A percentile compares a stretch with the other conserved stretches of the same genome.
phyloP scores from a whole-genome alignment of 2,888 invertebrate genomes.

The Hyalella azteca region DNA sequence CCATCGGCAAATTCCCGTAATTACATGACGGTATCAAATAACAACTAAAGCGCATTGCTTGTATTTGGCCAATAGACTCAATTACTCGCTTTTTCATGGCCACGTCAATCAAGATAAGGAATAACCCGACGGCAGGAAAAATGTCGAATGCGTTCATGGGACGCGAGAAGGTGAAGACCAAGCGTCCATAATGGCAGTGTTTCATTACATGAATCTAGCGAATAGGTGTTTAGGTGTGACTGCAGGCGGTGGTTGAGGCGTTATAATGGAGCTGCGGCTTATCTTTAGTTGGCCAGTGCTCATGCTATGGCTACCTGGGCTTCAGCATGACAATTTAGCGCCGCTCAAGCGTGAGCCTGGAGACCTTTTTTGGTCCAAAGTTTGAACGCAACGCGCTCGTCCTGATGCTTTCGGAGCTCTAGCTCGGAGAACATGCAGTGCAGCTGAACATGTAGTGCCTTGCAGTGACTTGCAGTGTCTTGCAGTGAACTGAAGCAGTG shows the following conservation, averaged over 20 bases:
- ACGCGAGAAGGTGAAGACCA: neutral
- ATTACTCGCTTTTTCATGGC: constrained; percentile 4
- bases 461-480: too few relatives aligned
- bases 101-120: constrained; percentile 28
- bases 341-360: neutral
- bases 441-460: too few relatives aligned
- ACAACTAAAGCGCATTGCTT: neutral
- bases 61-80: neutral
- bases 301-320: neutral
- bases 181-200: neutral
- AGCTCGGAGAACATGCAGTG: too few relatives aligned
- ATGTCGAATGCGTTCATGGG: neutral
- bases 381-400: too few relatives aligned
- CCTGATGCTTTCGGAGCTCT: too few relatives aligned
- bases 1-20: neutral
- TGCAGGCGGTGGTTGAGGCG: constrained; percentile 17
- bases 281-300: constrained; percentile 24
- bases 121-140: neutral
- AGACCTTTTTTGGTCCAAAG: too few relatives aligned
- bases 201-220: constrained; percentile 26
- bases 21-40: neutral
- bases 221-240: constrained; percentile 1
- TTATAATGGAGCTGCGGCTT: neutral
- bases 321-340: neutral
- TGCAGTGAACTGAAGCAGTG: too few relatives aligned